Evolutionary conservation across 2,113 vertebrate genomes (phyloP), one percentile per base, ranked within the genome.

Genomic region (Malurus melanocephalus): DNA sequence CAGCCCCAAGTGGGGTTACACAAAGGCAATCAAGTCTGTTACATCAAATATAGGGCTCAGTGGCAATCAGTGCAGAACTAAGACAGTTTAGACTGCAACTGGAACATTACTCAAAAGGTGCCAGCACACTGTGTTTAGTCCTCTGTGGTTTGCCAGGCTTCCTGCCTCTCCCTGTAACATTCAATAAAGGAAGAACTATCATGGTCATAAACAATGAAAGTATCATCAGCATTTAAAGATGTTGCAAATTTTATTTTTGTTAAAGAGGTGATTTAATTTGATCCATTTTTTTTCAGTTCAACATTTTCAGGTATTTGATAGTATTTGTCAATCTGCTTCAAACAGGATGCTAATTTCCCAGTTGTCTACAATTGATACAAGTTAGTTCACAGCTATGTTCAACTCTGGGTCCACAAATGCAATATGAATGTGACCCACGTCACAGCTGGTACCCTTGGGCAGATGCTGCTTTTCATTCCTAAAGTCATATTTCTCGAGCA

Each of bases 111-210:
- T 88, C 48, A 83, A 15, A 88, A 57, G 10, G 32, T 59, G 38
- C 16, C 48, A 61, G 49, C 16, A 40, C 24, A 22, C 12, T 26
- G 26, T 80, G 51, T 24, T 83, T 46, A 13, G 20, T 77, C 17
- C 65, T 69, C 73, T 88, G 80, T 74, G 77, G 84, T 80, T 86
- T 88, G 51, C 48, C 73, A 86, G 59, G 55, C 51, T 90, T 95
- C 83, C 89, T 92, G 64, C 64, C 76, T 67, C 62, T 89, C 62
- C 53, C 23, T 51, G 28, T 66, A 74, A 62, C 33, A 30, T 43
- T 51, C 38, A 69, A 4, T 49, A 55, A 77, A 53, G 51, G 24
- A 76, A 61, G n/a, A 91, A 52, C 64, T 77, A 27, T 65, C 35
- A 38, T 11, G 48, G 13, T 56, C 45, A 60, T 59, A 89, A 84